Percentiles rank a stretch among this genome's conserved stretches.
phyloP scores from a whole-genome alignment of 2,888 invertebrate species.

The Girardia tigrina region DNA sequence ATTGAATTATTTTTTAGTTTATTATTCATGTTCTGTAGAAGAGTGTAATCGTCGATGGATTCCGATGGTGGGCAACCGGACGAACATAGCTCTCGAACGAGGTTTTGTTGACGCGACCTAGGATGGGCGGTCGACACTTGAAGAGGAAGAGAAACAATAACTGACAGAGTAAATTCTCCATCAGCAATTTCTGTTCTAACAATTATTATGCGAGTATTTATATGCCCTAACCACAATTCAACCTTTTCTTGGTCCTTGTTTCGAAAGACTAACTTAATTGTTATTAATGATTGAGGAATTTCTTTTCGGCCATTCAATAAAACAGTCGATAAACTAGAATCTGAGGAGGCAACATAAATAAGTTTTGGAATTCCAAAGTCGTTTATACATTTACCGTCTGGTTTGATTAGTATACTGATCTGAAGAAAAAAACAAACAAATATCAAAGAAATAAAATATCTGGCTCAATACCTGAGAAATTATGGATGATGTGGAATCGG shows the following conservation, averaged over 20 bases:
- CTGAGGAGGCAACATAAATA: background rate
- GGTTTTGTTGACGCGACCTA: background rate
- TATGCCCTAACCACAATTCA: conserved; percentile 5
- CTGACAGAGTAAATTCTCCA: background rate
- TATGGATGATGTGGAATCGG: background rate
- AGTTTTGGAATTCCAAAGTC: conserved; percentile 15
- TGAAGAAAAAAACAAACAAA: background rate
- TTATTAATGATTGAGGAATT: background rate
- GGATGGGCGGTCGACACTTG: background rate
- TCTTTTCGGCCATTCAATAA: background rate
- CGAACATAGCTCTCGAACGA: background rate
- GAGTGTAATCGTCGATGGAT: background rate
- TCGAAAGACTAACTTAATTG: conserved; percentile 4
- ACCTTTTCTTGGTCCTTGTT: background rate
- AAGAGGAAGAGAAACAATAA: background rate
- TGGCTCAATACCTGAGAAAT: background rate
- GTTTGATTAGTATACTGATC: background rate
- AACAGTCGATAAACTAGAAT: background rate
- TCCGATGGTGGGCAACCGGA: background rate
- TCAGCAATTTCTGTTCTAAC: background rate
- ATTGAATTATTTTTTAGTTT: background rate
- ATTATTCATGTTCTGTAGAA: background rate
- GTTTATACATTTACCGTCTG: background rate
- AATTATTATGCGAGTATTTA: conserved; percentile 13
- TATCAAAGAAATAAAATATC: background rate